Conservation (phyloP, 2,797 vertebrate genomes). For the Fringilla coelebs region DNA sequence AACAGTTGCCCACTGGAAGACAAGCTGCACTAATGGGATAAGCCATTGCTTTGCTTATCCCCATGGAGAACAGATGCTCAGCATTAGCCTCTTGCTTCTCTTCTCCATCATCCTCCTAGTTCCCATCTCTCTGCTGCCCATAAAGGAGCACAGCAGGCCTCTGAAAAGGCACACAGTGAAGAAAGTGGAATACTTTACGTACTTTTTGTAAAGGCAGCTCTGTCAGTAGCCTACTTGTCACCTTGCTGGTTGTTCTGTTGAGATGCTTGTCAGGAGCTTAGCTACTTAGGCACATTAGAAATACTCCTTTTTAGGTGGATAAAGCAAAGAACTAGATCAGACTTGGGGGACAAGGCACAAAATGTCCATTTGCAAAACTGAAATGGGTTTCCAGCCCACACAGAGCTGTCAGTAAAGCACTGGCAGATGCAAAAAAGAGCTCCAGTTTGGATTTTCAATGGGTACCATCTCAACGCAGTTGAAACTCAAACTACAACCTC, state of each 20-base stretch:
- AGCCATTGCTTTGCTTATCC: neutral
- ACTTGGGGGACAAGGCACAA: constrained; percentile 52
- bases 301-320: neutral
- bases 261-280: constrained; percentile 36
- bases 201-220: constrained; percentile 47
- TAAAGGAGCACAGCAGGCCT: constrained; percentile 40
- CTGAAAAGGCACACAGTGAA: constrained; percentile 67
- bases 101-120: neutral
- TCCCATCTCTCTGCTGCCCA: constrained; percentile 14
- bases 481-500: constrained; percentile 31
- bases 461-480: neutral
- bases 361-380: constrained; percentile 55
- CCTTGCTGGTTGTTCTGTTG: constrained; percentile 61
- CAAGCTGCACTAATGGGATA: neutral
- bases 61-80: neutral
- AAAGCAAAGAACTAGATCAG: constrained; percentile 61
- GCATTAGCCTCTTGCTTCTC: constrained; percentile 21
- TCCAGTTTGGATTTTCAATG: constrained; percentile 35
- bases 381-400: constrained; percentile 51
- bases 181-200: constrained; percentile 23
- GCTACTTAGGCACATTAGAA: neutral
- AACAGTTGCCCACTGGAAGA: neutral
- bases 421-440: constrained; percentile 30
- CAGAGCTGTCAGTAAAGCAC: constrained; percentile 54
- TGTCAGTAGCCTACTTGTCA: constrained; percentile 21